phyloP scores from a whole-genome alignment of 2,888 invertebrate species.

The Linnaemya vulpina region DNA sequence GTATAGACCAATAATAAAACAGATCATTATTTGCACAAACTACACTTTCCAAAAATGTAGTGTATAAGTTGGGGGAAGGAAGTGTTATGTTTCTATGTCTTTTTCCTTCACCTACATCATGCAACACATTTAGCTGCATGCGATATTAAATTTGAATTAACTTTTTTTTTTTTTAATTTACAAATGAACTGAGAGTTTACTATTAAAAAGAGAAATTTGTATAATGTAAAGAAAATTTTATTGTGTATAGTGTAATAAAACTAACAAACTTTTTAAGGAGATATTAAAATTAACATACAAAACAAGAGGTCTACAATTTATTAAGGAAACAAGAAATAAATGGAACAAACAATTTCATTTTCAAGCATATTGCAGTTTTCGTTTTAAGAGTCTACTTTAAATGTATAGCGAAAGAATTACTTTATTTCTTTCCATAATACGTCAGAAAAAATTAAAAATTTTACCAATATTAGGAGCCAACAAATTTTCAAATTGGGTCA shows the following conservation, averaged over 20 bases:
- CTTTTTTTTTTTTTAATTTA: constrained; percentile 32
- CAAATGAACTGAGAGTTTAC: not conserved
- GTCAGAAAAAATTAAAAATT: too few relatives aligned
- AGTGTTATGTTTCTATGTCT: not conserved
- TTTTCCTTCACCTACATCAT: constrained; percentile 17
- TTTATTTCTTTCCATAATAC: too few relatives aligned
- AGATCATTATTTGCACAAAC: constrained; percentile 40
- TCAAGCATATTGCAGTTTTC: too few relatives aligned
- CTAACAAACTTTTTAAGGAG: constrained; percentile 10
- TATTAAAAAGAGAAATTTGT: constrained; percentile 21
- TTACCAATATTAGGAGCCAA: too few relatives aligned
- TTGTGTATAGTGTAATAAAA: not conserved
- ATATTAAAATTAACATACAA: not conserved
- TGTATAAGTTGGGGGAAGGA: constrained; percentile 18
- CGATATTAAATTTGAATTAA: constrained; percentile 34
- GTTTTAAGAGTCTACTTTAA: too few relatives aligned
- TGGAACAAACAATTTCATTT: too few relatives aligned
- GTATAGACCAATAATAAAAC: constrained; percentile 8
- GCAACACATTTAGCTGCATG: constrained; percentile 48
- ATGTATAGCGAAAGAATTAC: too few relatives aligned
- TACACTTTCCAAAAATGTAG: constrained; percentile 29
- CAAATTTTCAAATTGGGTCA: too few relatives aligned
- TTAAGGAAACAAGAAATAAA: too few relatives aligned
- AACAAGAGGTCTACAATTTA: too few relatives aligned
- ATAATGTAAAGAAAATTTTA: not conserved